A percentile compares a stretch with the other conserved stretches of the same genome.
phyloP scores from a whole-genome alignment of 2,797 vertebrate genomes.

The Oryzias sinensis region DNA sequence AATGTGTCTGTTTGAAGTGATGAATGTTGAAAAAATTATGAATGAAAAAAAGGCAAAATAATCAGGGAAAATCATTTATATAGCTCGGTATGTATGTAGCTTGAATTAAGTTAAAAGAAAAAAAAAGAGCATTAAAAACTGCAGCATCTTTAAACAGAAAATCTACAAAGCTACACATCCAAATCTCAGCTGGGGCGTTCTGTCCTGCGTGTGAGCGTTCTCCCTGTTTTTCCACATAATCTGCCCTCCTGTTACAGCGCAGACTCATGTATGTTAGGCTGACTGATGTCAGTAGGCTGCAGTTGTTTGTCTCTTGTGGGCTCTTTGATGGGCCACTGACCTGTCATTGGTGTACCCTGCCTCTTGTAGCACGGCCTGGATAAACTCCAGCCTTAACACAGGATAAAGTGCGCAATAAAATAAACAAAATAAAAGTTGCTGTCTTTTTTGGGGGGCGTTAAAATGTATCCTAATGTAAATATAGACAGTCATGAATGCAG shows the following conservation, averaged over 20 bases:
- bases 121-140: no score
- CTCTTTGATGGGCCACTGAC: neutral
- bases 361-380: neutral
- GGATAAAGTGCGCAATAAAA: neutral
- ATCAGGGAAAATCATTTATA: no score
- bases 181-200: no score
- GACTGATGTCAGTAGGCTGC: neutral
- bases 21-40: no score
- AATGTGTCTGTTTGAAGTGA: no score
- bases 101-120: no score
- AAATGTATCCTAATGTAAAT: neutral
- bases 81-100: no score
- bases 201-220: neutral
- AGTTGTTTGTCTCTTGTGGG: conserved; percentile 1
- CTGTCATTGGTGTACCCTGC: no score
- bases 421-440: neutral
- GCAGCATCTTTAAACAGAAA: no score
- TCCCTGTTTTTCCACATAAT: neutral
- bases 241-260: neutral
- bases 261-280: neutral
- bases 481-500: conserved; percentile 4
- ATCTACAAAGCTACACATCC: no score
- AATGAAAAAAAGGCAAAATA: no score
- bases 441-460: neutral
- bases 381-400: neutral